phyloP scores from a whole-genome alignment of 2,888 invertebrate species.

The Parascotia fuliginaria region DNA sequence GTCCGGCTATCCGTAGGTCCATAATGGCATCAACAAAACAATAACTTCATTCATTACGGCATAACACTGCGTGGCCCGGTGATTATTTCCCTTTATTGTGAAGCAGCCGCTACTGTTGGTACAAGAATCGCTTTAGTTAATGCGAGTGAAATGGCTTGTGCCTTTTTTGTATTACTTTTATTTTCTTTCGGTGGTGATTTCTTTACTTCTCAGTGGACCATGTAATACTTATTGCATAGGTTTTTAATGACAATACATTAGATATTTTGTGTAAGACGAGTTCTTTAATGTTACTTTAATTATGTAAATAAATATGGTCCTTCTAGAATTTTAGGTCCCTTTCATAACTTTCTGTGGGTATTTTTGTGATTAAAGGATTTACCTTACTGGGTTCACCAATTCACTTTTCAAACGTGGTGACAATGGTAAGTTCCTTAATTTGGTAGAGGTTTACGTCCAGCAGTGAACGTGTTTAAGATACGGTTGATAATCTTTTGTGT shows the following conservation, averaged over 20 bases:
- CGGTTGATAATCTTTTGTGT: too few relatives aligned
- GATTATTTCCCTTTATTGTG: constrained; percentile 39
- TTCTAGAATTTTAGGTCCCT: too few relatives aligned
- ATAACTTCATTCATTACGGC: constrained; percentile 53
- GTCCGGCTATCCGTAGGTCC: constrained; percentile 35
- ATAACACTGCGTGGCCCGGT: constrained; percentile 38
- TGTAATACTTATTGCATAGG: not conserved
- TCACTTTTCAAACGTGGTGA: too few relatives aligned
- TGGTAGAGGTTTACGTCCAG: too few relatives aligned
- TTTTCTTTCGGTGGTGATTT: not conserved
- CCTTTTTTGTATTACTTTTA: not conserved
- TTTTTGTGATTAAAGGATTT: too few relatives aligned
- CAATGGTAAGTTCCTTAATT: too few relatives aligned
- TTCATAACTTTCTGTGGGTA: too few relatives aligned
- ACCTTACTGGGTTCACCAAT: too few relatives aligned
- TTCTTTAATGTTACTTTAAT: too few relatives aligned
- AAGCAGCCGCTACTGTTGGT: constrained; percentile 1
- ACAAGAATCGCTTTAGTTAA: constrained; percentile 8
- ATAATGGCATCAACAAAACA: constrained; percentile 43
- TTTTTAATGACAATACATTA: not conserved
- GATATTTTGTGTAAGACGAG: too few relatives aligned
- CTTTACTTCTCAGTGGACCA: not conserved
- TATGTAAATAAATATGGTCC: too few relatives aligned
- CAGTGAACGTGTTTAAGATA: too few relatives aligned
- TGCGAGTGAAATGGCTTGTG: constrained; percentile 7